phyloP scores from a whole-genome alignment of 1,140 invertebrate genomes.

The Micrasema minimum region DNA sequence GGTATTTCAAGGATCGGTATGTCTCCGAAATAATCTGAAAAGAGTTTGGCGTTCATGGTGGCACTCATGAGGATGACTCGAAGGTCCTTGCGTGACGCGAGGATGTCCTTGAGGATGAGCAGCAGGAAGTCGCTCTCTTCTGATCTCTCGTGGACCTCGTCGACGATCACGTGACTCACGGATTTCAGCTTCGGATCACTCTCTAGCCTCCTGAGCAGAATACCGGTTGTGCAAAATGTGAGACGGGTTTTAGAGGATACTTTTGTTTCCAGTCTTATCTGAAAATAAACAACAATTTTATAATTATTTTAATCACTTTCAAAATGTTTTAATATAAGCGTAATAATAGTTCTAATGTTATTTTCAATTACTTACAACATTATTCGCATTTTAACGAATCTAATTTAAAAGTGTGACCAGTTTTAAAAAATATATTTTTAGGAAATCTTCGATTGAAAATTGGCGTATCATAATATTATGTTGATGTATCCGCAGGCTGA shows the following conservation, averaged over 20 bases:
- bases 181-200: slow-evolving; percentile 76
- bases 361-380: too few relatives aligned
- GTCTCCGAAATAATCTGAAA: slow-evolving; percentile 81
- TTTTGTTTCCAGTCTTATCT: slow-evolving; percentile 77
- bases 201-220: slow-evolving; percentile 83
- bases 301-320: too few relatives aligned
- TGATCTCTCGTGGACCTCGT: slow-evolving; percentile 93
- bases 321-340: too few relatives aligned
- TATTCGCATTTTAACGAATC: too few relatives aligned
- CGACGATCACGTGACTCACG: slow-evolving; percentile 84
- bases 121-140: slow-evolving; percentile 89
- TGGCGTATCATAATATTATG: too few relatives aligned
- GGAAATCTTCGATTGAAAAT: too few relatives aligned
- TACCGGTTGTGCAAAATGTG: slow-evolving; percentile 92
- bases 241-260: slow-evolving; percentile 80
- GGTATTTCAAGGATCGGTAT: slow-evolving; percentile 79
- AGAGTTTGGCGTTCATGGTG: slow-evolving; percentile 82
- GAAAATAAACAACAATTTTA: not conserved
- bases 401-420: too few relatives aligned
- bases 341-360: too few relatives aligned
- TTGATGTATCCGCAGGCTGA: too few relatives aligned
- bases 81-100: slow-evolving; percentile 75
- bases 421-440: too few relatives aligned
- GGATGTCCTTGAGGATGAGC: slow-evolving; percentile 80
- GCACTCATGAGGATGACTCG: slow-evolving; percentile 90